Evolutionary conservation across 2,888 invertebrate species (phyloP).

Genomic region (Ceriagrion tenellum): DNA sequence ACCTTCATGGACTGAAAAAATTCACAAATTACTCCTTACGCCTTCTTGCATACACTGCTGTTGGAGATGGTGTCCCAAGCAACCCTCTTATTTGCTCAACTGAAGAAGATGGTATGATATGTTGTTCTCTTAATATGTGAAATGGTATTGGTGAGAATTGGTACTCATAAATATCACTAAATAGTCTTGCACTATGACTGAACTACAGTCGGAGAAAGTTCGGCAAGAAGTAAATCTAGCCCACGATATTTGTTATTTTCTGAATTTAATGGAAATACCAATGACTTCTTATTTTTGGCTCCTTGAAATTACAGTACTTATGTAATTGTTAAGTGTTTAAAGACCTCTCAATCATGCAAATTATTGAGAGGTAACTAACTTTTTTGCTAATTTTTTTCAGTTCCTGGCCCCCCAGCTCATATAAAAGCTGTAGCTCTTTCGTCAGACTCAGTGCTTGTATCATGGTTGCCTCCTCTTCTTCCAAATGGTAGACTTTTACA

Average conservation of each 20-base stretch:
- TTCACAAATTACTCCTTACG: constrained; percentile 84
- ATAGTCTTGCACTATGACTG: too few relatives aligned
- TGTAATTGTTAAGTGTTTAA: too few relatives aligned
- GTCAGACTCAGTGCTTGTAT: constrained; percentile 81
- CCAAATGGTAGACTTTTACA: constrained; percentile 83
- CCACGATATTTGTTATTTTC: too few relatives aligned
- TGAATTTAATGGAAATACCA: too few relatives aligned
- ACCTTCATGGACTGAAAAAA: constrained; percentile 81
- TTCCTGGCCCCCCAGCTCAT: constrained; percentile 82
- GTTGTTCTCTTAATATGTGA: neutral
- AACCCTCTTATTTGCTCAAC: constrained; percentile 81
- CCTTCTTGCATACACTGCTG: constrained; percentile 82
- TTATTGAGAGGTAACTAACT: neutral
- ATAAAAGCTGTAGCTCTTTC: constrained; percentile 83
- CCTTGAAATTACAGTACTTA: too few relatives aligned
- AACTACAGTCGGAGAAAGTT: too few relatives aligned
- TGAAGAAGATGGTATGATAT: constrained; percentile 80
- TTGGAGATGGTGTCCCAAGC: constrained; percentile 82
- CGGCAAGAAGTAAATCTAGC: too few relatives aligned
- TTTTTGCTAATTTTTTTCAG: constrained; percentile 74
- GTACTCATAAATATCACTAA: neutral
- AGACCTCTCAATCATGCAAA: too few relatives aligned
- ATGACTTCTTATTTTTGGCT: too few relatives aligned
- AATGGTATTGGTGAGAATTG: neutral
- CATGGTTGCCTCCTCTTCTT: constrained; percentile 83